Percentiles rank a stretch among this genome's conserved stretches.
Evolutionary conservation across 2,113 vertebrate species (phyloP).

Genomic region (Periophthalmodon schlosseri): DNA sequence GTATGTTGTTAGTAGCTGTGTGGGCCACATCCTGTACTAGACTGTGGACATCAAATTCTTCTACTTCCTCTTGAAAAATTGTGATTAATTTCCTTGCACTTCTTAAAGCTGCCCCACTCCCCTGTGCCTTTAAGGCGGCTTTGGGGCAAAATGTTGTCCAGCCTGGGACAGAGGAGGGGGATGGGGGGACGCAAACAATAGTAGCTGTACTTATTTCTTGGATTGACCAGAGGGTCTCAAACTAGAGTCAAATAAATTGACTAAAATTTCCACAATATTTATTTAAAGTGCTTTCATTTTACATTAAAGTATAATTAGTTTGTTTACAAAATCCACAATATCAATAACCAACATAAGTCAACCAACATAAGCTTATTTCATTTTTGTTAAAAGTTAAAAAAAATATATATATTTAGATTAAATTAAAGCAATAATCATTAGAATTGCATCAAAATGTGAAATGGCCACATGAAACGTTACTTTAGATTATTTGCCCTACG

Average conservation of each 20-base stretch:
- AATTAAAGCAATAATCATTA: background rate
- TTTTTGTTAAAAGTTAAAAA: too few species aligned
- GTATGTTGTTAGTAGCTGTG: background rate
- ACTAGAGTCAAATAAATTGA: conserved; percentile 17
- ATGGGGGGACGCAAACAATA: conserved; percentile 74
- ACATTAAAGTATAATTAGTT: background rate
- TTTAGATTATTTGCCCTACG: background rate
- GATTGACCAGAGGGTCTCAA: conserved; percentile 34
- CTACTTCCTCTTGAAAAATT: conserved; percentile 16
- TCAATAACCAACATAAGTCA: background rate
- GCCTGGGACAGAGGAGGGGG: conserved; percentile 65
- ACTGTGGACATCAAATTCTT: background rate
- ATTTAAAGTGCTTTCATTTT: background rate
- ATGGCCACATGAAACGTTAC: background rate
- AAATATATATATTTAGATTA: background rate
- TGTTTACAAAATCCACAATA: background rate
- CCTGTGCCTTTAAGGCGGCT: conserved; percentile 70
- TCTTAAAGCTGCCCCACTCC: conserved; percentile 46
- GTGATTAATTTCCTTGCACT: conserved; percentile 43
- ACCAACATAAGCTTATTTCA: background rate
- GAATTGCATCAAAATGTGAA: background rate
- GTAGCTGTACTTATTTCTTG: conserved; percentile 57
- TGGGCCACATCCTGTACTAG: background rate
- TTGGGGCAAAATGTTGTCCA: conserved; percentile 55
- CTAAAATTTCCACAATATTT: background rate